These are phyloP conservation scores for Nephrotoma appendiculata DNA, from an alignment of 2,888 invertebrate genomes.

Conservation along the genomic window DNA sequence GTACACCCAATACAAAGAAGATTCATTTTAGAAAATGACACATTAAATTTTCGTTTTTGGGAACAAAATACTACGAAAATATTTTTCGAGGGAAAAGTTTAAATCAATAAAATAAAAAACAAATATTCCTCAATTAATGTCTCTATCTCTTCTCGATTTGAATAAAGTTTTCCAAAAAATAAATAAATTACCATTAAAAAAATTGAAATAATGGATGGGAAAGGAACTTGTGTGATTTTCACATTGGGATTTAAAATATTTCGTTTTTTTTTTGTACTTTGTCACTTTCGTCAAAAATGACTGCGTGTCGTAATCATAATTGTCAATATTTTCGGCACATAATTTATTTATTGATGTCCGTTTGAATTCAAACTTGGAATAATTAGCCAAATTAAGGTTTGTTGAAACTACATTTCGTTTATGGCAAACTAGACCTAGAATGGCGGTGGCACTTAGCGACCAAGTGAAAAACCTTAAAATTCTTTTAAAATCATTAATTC, in stretches of 20 bases:
- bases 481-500: too few species aligned
- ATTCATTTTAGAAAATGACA: not conserved
- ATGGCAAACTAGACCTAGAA: too few species aligned
- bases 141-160: not conserved
- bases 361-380: not conserved
- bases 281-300: not conserved
- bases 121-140: not conserved
- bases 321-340: not conserved
- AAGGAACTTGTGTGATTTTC: not conserved
- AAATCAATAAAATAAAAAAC: not conserved
- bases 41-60: not conserved
- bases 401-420: too few species aligned
- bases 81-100: not conserved
- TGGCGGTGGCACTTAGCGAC: too few species aligned
- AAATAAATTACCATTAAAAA: not conserved
- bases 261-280: not conserved
- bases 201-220: not conserved
- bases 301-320: not conserved
- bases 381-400: too few species aligned
- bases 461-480: too few species aligned
- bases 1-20: not conserved
- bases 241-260: not conserved
- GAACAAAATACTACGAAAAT: not conserved
- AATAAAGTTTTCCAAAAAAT: not conserved
- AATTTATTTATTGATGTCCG: not conserved